Conservation (phyloP, 1,140 invertebrate genomes). For the Adelges cooleyi region DNA sequence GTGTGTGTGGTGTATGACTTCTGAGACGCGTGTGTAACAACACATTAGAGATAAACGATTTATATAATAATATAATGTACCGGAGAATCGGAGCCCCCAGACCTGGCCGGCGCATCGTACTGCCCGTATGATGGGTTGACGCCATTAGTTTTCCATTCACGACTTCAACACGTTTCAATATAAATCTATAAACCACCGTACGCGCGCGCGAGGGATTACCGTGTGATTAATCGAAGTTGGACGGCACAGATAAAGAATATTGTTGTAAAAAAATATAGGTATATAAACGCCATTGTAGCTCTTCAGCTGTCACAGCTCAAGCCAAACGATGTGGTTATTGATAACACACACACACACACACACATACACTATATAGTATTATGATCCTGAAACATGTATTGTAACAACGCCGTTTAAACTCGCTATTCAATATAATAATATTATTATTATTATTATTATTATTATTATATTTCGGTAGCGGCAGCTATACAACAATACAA, state of each 20-base stretch:
- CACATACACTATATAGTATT: background rate
- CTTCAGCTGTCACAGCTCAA: conserved; percentile 12
- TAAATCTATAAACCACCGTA: background rate
- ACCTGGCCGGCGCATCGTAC: too few relatives aligned
- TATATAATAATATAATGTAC: conserved; percentile 4
- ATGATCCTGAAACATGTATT: too few relatives aligned
- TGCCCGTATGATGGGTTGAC: too few relatives aligned
- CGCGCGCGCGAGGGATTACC: background rate
- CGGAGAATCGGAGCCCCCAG: too few relatives aligned
- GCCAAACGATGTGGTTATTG: conserved; percentile 12
- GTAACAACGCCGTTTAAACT: too few relatives aligned
- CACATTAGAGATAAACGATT: conserved; percentile 3
- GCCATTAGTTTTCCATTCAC: conserved; percentile 16
- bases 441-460: too few relatives aligned
- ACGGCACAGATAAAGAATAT: too few relatives aligned
- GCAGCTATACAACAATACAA: too few relatives aligned
- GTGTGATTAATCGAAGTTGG: conserved; percentile 18
- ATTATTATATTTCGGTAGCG: too few relatives aligned
- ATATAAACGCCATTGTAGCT: conserved; percentile 1
- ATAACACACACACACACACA: background rate
- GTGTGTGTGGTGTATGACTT: too few relatives aligned
- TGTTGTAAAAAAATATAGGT: background rate
- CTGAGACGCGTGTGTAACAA: background rate
- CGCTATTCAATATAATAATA: too few relatives aligned
- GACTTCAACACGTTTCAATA: conserved; percentile 19